Evolutionary conservation across 2,888 invertebrate species (phyloP).

Genomic region (Exocentrus adspersus): DNA sequence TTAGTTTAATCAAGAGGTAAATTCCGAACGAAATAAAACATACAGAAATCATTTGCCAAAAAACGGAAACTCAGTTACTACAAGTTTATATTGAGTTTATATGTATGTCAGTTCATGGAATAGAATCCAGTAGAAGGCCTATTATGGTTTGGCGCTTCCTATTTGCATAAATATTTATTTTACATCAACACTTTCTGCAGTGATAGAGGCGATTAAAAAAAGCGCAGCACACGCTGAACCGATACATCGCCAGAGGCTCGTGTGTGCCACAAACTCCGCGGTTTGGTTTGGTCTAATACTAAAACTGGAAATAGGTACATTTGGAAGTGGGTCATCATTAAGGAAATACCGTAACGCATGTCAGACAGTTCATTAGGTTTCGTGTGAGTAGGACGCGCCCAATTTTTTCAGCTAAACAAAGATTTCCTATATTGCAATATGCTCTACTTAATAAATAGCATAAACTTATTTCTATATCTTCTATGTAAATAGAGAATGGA

Average conservation of each 20-base stretch:
- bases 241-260: constrained; percentile 7
- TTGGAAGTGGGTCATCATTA: constrained; percentile 51
- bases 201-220: constrained; percentile 2
- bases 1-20: too few species aligned
- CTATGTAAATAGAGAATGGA: too few species aligned
- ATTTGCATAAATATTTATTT: constrained; percentile 3
- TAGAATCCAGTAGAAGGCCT: not conserved
- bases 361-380: constrained; percentile 21
- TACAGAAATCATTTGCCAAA: too few species aligned
- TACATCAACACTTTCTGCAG: constrained; percentile 5
- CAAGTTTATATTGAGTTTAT: too few species aligned
- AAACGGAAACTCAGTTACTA: too few species aligned
- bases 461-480: not conserved
- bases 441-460: not conserved
- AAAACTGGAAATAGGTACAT: constrained; percentile 46
- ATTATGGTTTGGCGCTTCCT: not conserved
- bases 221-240: not conserved
- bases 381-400: constrained; percentile 21
- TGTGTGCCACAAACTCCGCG: constrained; percentile 24
- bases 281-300: constrained; percentile 42
- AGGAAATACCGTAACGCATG: constrained; percentile 52
- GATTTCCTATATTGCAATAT: constrained; percentile 6
- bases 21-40: too few species aligned
- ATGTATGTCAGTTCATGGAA: not conserved
- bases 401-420: constrained; percentile 15